Conservation (phyloP, 2,888 invertebrate species). For the Liodrosophila aerea region DNA sequence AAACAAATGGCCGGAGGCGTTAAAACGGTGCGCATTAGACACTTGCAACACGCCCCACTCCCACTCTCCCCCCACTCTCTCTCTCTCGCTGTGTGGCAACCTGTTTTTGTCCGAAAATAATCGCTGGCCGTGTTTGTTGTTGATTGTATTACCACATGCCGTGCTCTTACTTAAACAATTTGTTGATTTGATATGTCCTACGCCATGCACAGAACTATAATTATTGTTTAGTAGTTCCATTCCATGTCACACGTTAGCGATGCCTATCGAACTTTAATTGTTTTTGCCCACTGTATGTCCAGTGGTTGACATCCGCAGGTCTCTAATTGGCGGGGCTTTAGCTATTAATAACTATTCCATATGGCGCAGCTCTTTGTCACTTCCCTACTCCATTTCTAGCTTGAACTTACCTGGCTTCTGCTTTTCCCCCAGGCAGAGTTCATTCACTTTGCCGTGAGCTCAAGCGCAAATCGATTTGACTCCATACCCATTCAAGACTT, state of each 20-base stretch:
- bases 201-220: slow-evolving; percentile 1
- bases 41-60: slow-evolving; percentile 33
- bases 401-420: slow-evolving; percentile 38
- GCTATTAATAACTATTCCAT: slow-evolving; percentile 10
- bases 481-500: slow-evolving; percentile 32
- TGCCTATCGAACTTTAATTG: slow-evolving; percentile 7
- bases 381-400: slow-evolving; percentile 9
- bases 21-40: slow-evolving; percentile 11
- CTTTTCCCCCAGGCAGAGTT: not conserved
- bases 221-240: slow-evolving; percentile 31
- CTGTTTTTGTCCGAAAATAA: slow-evolving; percentile 40
- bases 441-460: slow-evolving; percentile 9
- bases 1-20: slow-evolving; percentile 35
- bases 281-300: slow-evolving; percentile 10
- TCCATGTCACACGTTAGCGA: slow-evolving; percentile 26
- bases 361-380: slow-evolving; percentile 3
- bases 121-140: slow-evolving; percentile 24
- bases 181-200: slow-evolving; percentile 15
- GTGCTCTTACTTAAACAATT: slow-evolving; percentile 57
- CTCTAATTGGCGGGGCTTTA: slow-evolving; percentile 22
- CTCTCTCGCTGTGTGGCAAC: too few species aligned
- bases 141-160: slow-evolving; percentile 49
- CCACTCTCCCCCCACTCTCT: not conserved
- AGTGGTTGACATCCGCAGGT: slow-evolving; percentile 26
- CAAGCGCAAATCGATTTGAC: slow-evolving; percentile 39